Base-by-base conservation (phyloP, 2,888 invertebrate genomes). In the Anthrax anthrax region DNA sequence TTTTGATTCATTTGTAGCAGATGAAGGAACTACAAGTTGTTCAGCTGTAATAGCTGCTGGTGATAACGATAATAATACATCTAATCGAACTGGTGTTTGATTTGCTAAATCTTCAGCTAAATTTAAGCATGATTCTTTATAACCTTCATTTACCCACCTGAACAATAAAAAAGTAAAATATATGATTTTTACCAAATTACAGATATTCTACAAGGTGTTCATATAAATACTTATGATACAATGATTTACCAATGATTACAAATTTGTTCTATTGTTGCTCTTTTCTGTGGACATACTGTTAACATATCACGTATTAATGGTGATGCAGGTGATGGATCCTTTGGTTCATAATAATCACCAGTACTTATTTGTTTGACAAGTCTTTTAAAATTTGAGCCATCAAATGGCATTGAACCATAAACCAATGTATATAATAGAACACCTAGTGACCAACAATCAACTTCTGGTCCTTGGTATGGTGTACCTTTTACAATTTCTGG, bases 391-490 rank as follows among this genome's bases (percentile, higher is more conserved):
- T 97, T 95, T 52, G 92, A 90, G 50, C 97, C 97, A 71, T 97
- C 97, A 66, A 97, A 97, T 45, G 89, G 98, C 98, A 98, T 98
- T 54, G 96, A 94, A 57, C 97, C 97, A 67, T 97, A 98, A 55
- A 98, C 96, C 60, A 98, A 75, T 41, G 97, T 97, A 69, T 98
- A 98, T 12, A 98, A 75, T 42, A 98, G 75, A 42, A 98, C 97
- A 46, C 97, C 98, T 51, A 98, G 71, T 19, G 96, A 96, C 97
- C 85, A 86, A 63, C 85, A 85, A 62, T 86, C 85, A 43, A 85
- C 95, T 77, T 98, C 97, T 4, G 97, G 97, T 8, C 98, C 98
- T 61, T 86, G 85, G 65, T 96, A 96, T 1, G 95, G 94, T 10
- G 87, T 89, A 51, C 96, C 95, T 71, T 90, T 90, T 37, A 96